Evolutionary conservation across 2,797 vertebrate genomes (phyloP).

Genomic region (Gymnothorax javanicus): DNA sequence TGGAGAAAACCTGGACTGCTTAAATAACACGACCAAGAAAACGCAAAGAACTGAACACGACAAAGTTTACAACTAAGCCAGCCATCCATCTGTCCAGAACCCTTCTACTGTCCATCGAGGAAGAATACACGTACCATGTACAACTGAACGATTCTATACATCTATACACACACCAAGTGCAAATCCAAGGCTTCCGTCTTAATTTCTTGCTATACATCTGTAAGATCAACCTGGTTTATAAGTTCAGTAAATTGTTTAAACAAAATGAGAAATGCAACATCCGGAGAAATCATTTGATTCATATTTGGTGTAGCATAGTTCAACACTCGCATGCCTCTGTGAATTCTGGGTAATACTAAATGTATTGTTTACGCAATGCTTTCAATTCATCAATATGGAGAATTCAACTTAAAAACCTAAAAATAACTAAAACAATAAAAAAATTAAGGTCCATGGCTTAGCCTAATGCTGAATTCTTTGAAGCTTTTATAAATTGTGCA

Average conservation of each 20-base stretch:
- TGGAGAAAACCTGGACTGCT: conserved; percentile 87
- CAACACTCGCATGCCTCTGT: conserved; percentile 77
- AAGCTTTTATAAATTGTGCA: conserved; percentile 67
- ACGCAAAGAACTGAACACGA: conserved; percentile 30
- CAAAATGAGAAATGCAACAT: conserved; percentile 63
- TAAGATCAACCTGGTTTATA: conserved; percentile 55
- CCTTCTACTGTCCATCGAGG: conserved; percentile 25
- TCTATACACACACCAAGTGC: conserved; percentile 48
- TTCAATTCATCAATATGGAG: conserved; percentile 54
- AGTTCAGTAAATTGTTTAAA: conserved; percentile 61
- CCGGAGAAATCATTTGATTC: conserved; percentile 72
- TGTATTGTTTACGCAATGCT: conserved; percentile 55
- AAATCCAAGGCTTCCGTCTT: conserved; percentile 73
- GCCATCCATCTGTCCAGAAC: neutral
- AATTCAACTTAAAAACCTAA: conserved; percentile 28
- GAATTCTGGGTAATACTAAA: conserved; percentile 77
- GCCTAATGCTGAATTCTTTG: conserved; percentile 73
- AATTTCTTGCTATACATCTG: conserved; percentile 57
- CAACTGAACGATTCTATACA: conserved; percentile 25
- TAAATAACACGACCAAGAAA: conserved; percentile 57
- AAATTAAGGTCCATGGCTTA: conserved; percentile 81
- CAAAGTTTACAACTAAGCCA: conserved; percentile 12
- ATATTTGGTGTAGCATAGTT: conserved; percentile 79
- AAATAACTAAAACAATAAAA: conserved; percentile 37
- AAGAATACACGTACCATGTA: conserved; percentile 23